A percentile compares a stretch with the other conserved stretches of the same genome.
Conservation (phyloP, 1,140 invertebrate genomes). For the Drosophila pallidifrons region DNA sequence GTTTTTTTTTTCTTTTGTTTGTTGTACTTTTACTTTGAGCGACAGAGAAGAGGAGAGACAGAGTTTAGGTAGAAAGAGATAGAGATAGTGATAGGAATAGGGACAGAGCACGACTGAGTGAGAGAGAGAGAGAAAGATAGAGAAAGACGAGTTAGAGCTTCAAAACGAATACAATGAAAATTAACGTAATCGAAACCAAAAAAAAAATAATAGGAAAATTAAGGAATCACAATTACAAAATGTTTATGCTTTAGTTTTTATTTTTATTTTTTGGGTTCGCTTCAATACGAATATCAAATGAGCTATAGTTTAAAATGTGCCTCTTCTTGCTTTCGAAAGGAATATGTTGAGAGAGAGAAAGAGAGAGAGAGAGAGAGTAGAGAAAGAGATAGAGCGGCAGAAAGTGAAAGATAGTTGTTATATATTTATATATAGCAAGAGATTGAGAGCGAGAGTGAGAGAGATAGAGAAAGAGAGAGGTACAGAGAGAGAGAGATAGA, state of each 20-base stretch:
- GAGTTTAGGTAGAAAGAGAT: conserved; percentile 17
- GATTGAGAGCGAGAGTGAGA: not conserved
- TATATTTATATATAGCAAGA: not conserved
- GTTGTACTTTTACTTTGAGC: conserved; percentile 41
- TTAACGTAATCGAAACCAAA: conserved; percentile 42
- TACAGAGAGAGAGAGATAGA: conserved; percentile 7
- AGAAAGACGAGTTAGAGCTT: conserved; percentile 46
- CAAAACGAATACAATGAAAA: conserved; percentile 66
- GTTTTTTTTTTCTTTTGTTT: conserved; percentile 34
- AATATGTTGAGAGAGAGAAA: conserved; percentile 1
- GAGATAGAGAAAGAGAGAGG: not conserved
- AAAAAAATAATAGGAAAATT: conserved; percentile 17
- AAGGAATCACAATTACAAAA: conserved; percentile 17
- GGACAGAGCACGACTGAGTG: conserved; percentile 34
- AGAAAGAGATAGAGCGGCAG: not conserved
- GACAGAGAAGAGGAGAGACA: conserved; percentile 30
- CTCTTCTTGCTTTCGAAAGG: conserved; percentile 44
- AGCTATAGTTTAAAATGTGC: conserved; percentile 33
- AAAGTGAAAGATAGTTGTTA: too few species aligned
- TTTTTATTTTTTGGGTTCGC: conserved; percentile 19
- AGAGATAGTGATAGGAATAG: conserved; percentile 33
- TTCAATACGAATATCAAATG: conserved; percentile 18
- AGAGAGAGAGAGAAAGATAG: conserved; percentile 32
- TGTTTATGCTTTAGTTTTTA: not conserved
- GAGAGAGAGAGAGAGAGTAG: not conserved